Conservation (phyloP, 2,113 vertebrate species). For the Notothenia coriiceps region DNA sequence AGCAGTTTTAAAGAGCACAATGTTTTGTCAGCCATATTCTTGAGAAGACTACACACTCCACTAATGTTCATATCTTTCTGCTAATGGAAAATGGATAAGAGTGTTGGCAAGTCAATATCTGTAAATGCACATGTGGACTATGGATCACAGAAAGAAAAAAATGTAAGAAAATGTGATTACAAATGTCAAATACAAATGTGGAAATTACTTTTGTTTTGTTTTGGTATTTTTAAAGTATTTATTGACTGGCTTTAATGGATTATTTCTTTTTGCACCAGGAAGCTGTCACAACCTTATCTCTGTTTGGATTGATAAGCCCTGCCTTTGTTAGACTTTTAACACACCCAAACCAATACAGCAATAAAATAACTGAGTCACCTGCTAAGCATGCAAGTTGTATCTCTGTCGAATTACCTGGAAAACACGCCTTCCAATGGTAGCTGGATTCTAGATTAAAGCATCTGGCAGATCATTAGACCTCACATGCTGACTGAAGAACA, state of each 20-base stretch:
- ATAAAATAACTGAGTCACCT: slow-evolving; percentile 43
- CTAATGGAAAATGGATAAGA: slow-evolving; percentile 48
- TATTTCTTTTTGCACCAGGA: background rate
- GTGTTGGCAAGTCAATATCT: slow-evolving; percentile 18
- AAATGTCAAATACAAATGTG: background rate
- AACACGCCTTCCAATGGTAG: slow-evolving; percentile 6
- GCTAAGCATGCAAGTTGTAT: slow-evolving; percentile 12
- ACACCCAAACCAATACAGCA: slow-evolving; percentile 36
- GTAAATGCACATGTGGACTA: background rate
- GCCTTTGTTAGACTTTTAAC: slow-evolving; percentile 25
- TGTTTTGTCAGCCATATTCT: slow-evolving; percentile 58
- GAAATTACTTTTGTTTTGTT: background rate
- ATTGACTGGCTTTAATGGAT: background rate
- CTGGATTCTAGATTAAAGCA: background rate
- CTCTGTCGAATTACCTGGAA: background rate
- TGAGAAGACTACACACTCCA: slow-evolving; percentile 16
- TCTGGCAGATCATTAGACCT: slow-evolving; percentile 57
- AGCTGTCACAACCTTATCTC: slow-evolving; percentile 1
- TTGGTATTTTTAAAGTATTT: background rate
- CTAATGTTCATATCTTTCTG: slow-evolving; percentile 28
- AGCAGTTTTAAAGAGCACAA: slow-evolving; percentile 43
- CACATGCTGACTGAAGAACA: background rate
- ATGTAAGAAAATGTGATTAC: background rate
- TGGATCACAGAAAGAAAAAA: background rate
- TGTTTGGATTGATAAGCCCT: slow-evolving; percentile 1